Conservation (phyloP, 2,888 invertebrate species). For the Isoperla grammatica region DNA sequence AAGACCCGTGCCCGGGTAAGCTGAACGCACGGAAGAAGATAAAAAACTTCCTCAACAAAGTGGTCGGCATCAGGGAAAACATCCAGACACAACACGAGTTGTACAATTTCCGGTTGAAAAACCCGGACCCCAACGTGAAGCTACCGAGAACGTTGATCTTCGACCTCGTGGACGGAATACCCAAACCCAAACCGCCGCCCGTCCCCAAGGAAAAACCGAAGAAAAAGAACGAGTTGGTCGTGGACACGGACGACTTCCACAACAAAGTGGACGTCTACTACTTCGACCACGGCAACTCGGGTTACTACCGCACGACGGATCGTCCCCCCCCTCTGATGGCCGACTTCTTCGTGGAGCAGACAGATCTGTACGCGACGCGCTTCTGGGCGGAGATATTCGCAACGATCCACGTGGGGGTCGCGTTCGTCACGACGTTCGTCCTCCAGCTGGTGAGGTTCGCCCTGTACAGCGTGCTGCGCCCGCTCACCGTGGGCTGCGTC, state of each 20-base stretch:
- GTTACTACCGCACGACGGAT: constrained; percentile 59
- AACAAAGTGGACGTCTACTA: constrained; percentile 59
- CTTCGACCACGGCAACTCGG: constrained; percentile 61
- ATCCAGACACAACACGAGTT: background rate
- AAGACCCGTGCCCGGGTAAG: background rate
- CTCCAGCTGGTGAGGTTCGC: constrained; percentile 55
- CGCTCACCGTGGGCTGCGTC: constrained; percentile 54
- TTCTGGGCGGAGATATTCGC: constrained; percentile 67
- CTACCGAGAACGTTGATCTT: background rate
- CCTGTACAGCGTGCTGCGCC: constrained; percentile 53
- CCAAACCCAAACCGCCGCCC: background rate
- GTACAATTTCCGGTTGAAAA: background rate
- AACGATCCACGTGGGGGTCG: constrained; percentile 53
- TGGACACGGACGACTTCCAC: constrained; percentile 20
- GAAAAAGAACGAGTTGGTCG: background rate
- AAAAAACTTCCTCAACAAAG: background rate
- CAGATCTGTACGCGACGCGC: constrained; percentile 52
- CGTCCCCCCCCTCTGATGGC: constrained; percentile 53
- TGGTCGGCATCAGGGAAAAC: background rate
- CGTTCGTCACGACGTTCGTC: constrained; percentile 56
- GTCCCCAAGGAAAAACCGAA: background rate
- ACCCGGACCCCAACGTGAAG: background rate
- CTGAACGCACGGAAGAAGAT: background rate
- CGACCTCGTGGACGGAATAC: background rate
- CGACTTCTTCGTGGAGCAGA: constrained; percentile 53